Percentiles rank a stretch among this genome's conserved stretches.
Conservation (phyloP, 1,140 invertebrate species). For the Radopholus similis region DNA sequence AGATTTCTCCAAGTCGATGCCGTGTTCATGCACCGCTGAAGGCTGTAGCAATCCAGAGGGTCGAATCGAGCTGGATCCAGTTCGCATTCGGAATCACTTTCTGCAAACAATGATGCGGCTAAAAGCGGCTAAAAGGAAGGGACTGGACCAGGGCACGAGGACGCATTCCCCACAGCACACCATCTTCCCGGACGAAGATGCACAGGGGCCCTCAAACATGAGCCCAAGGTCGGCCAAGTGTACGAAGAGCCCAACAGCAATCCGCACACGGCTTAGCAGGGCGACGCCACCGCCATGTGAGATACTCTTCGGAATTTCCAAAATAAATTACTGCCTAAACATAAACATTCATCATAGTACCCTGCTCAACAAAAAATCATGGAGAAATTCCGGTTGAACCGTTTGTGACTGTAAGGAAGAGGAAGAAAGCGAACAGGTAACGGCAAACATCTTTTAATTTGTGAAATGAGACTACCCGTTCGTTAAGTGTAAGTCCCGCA, state of each 20-base stretch:
- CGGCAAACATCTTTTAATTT: too few species aligned
- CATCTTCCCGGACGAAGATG: neutral
- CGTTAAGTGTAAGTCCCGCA: too few species aligned
- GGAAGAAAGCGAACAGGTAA: too few species aligned
- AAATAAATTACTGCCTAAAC: too few species aligned
- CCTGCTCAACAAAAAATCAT: too few species aligned
- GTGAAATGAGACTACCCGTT: too few species aligned
- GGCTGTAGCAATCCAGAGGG: slow-evolving; percentile 87
- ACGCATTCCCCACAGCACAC: slow-evolving; percentile 1
- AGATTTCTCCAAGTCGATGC: slow-evolving; percentile 70
- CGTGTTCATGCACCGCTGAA: slow-evolving; percentile 88
- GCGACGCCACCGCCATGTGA: neutral
- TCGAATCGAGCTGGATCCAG: slow-evolving; percentile 89
- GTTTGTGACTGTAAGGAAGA: too few species aligned
- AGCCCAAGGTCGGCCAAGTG: neutral
- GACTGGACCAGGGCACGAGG: neutral
- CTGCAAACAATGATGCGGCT: slow-evolving; percentile 92
- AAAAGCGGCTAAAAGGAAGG: slow-evolving; percentile 71
- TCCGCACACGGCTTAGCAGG: neutral
- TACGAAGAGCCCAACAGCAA: neutral
- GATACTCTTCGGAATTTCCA: neutral
- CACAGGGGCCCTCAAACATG: too few species aligned
- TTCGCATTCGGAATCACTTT: slow-evolving; percentile 90
- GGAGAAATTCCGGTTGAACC: too few species aligned
- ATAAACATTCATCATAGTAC: too few species aligned